Conservation (phyloP, 1,140 invertebrate species). For the Drosophila lacteicornis region DNA sequence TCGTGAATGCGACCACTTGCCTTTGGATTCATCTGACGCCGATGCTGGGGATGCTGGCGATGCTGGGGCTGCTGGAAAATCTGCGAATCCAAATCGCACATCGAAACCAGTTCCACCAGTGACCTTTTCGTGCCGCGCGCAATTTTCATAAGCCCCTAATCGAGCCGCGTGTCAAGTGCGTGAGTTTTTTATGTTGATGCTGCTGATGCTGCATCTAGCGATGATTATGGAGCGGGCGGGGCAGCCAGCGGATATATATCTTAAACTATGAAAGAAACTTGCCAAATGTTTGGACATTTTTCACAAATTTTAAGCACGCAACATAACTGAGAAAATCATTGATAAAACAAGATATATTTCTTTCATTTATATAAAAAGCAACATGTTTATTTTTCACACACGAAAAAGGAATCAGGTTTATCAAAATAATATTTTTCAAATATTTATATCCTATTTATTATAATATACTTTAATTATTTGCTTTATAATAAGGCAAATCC, state of each 20-base stretch:
- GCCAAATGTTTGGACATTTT: slow-evolving; percentile 53
- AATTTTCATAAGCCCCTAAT: slow-evolving; percentile 70
- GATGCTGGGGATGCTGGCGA: not conserved
- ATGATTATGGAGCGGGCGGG: slow-evolving; percentile 29
- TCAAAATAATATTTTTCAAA: no score
- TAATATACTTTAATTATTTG: no score
- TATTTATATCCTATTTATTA: not conserved
- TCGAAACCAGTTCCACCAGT: slow-evolving; percentile 70
- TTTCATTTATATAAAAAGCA: not conserved
- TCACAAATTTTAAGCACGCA: slow-evolving; percentile 47
- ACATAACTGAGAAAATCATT: slow-evolving; percentile 4
- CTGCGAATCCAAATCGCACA: slow-evolving; percentile 31
- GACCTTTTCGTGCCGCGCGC: slow-evolving; percentile 70
- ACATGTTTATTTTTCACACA: not conserved
- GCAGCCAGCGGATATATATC: slow-evolving; percentile 15
- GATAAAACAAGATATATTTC: no score
- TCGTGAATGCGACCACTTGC: slow-evolving; percentile 58
- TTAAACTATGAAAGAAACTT: slow-evolving; percentile 16
- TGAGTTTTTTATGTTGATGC: slow-evolving; percentile 24
- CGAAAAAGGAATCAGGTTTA: no score
- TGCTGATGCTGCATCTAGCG: slow-evolving; percentile 21
- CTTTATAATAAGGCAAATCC: not conserved
- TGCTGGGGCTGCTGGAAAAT: slow-evolving; percentile 36
- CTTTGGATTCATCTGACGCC: slow-evolving; percentile 31
- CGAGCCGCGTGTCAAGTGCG: slow-evolving; percentile 68